A percentile compares a stretch with the other conserved stretches of the same genome.
phyloP scores from a whole-genome alignment of 1,140 invertebrate genomes.

The Propsilocerus akamusi region DNA sequence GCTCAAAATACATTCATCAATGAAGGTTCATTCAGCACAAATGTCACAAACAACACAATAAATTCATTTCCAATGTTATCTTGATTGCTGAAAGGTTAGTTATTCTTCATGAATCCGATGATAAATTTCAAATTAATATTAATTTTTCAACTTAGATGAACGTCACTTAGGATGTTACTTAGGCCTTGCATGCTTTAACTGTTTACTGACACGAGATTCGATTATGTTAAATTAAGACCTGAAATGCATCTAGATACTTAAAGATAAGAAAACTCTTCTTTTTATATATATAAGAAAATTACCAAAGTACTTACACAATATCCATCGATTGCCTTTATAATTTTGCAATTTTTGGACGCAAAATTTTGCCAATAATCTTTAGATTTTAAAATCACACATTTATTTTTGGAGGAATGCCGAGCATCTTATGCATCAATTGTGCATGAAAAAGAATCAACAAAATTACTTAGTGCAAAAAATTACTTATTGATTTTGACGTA shows the following conservation, averaged over 20 bases:
- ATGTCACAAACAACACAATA: not conserved
- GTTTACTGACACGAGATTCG: not conserved
- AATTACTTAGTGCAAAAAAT: too few relatives aligned
- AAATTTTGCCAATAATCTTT: too few relatives aligned
- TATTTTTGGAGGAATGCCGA: too few relatives aligned
- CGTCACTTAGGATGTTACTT: not conserved
- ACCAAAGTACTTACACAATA: slow-evolving; percentile 1
- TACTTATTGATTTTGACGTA: too few relatives aligned
- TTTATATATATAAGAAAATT: not conserved
- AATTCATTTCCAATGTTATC: not conserved
- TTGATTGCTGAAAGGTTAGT: not conserved
- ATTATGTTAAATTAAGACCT: not conserved
- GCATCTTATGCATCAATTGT: too few relatives aligned
- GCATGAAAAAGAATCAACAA: too few relatives aligned
- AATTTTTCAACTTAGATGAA: not conserved
- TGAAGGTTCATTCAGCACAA: not conserved
- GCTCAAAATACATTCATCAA: not conserved
- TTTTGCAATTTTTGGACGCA: too few relatives aligned
- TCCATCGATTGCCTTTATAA: too few relatives aligned
- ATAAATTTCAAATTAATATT: not conserved
- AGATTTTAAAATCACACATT: too few relatives aligned
- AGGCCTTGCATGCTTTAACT: not conserved
- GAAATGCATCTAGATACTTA: too few relatives aligned
- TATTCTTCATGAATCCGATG: not conserved
- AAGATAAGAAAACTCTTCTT: too few relatives aligned